Percentiles rank a stretch among this genome's conserved stretches.
phyloP scores from a whole-genome alignment of 2,113 vertebrate species.

The Oncorhynchus nerka region DNA sequence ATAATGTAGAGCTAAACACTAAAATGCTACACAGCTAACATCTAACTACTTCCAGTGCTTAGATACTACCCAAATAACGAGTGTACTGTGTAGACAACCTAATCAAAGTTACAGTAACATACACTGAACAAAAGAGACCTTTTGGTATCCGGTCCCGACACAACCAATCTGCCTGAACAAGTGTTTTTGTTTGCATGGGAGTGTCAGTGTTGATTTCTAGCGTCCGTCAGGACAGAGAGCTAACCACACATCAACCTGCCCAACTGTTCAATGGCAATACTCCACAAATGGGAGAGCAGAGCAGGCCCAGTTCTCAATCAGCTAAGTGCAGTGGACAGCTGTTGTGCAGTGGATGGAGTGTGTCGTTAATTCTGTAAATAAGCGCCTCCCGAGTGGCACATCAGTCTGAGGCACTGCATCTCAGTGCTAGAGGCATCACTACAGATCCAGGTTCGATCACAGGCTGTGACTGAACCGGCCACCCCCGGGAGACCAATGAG shows the following conservation, averaged over 20 bases:
- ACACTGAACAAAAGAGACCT: constrained; percentile 14
- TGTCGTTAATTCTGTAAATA: constrained; percentile 66
- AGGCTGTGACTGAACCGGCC: no score
- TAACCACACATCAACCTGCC: constrained; percentile 54
- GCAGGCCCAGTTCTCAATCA: constrained; percentile 48
- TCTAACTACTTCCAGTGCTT: constrained; percentile 1
- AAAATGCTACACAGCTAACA: constrained; percentile 12
- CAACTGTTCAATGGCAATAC: constrained; percentile 42
- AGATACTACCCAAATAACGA: background rate
- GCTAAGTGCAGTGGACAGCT: constrained; percentile 74
- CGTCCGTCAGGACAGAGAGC: constrained; percentile 26
- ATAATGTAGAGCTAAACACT: constrained; percentile 11
- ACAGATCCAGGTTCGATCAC: no score
- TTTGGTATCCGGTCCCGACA: constrained; percentile 5
- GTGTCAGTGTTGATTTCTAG: constrained; percentile 56
- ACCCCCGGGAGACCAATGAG: no score
- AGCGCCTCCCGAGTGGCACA: no score
- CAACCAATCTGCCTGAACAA: constrained; percentile 29
- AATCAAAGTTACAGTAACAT: constrained; percentile 21
- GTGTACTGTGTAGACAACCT: background rate
- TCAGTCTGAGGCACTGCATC: no score
- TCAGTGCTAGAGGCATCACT: no score
- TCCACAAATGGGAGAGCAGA: constrained; percentile 35
- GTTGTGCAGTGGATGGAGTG: constrained; percentile 59
- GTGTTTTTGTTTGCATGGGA: constrained; percentile 50